Base-by-base conservation (phyloP, 2,797 vertebrate species). In the Vireo griseus region DNA sequence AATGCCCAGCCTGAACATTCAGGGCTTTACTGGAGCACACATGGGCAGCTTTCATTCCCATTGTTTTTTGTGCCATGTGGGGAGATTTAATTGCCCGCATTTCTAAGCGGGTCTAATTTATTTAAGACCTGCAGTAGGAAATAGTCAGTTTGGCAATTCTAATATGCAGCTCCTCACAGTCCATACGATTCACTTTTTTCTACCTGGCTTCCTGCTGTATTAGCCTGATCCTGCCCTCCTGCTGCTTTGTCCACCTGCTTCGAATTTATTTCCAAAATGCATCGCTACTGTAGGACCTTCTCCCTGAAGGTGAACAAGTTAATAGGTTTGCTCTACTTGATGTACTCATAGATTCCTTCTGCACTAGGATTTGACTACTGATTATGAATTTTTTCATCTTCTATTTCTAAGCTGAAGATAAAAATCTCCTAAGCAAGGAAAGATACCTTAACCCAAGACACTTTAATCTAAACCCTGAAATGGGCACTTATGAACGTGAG, bases 181-280 rank as follows among this genome's bases (percentile, higher is more conserved):
- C 94, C 92, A 75, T n/a, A 80, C 1, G 5, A 96, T 97, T 95
- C 80, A 25, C 66, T 73, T 87, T 96, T 96, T 94, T 37, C 80
- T 91, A 78, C 88, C 94, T 95, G 91, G 92, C 93, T 92, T 94
- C 92, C 96, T 95, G 96, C n/a, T 86, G 93, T 52, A 96, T 94
- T 48, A 78, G 90, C 82, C 92, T 73, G 69, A 92, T 95, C 82
- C 72, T 67, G 11, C 86, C 79, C 92, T 95, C 97, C 97, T 96
- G 94, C 96, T 96, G 96, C 75, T 97, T 91, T 93, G 96, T 96
- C 97, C 98, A 98, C 97, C 97, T 98, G 97, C 95, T 97, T 94
- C 37, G 13, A 95, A 96, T 96, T 97, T 96, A 97, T 95, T 97
- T 97, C 96, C 97, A 97, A 96, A 97, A 97, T 76, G 66, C 74